Conservation (phyloP, 2,888 invertebrate species). For the Tenthredo scrophulariae region DNA sequence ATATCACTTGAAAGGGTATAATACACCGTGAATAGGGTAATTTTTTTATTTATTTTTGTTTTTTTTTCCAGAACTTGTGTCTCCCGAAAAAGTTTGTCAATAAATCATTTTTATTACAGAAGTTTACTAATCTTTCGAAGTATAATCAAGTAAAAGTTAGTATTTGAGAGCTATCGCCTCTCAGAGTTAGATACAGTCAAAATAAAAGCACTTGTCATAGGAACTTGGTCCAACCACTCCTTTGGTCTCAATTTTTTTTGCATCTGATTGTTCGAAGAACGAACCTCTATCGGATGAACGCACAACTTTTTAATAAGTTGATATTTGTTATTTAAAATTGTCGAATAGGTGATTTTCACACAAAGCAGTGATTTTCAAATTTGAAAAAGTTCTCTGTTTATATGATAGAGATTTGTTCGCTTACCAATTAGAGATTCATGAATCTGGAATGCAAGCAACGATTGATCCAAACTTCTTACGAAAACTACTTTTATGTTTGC, state of each 20-base stretch:
- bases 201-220: neutral
- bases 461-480: neutral
- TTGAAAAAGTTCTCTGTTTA: neutral
- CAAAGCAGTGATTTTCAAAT: neutral
- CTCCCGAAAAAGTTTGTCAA: neutral
- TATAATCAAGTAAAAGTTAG: neutral
- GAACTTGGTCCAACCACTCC: neutral
- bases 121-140: neutral
- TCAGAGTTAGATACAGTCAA: neutral
- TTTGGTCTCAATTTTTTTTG: neutral
- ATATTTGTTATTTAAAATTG: neutral
- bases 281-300: neutral
- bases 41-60: neutral
- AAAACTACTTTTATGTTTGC: neutral
- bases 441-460: neutral
- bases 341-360: neutral
- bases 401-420: neutral
- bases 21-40: neutral
- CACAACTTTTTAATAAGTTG: neutral
- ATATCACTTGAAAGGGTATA: neutral
- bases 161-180: neutral
- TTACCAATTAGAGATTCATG: neutral
- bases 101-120: neutral
- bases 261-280: neutral
- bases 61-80: neutral